A percentile compares a stretch with the other conserved stretches of the same genome.
Evolutionary conservation across 2,113 vertebrate genomes (phyloP).

Genomic region (Crotalus helleri): DNA sequence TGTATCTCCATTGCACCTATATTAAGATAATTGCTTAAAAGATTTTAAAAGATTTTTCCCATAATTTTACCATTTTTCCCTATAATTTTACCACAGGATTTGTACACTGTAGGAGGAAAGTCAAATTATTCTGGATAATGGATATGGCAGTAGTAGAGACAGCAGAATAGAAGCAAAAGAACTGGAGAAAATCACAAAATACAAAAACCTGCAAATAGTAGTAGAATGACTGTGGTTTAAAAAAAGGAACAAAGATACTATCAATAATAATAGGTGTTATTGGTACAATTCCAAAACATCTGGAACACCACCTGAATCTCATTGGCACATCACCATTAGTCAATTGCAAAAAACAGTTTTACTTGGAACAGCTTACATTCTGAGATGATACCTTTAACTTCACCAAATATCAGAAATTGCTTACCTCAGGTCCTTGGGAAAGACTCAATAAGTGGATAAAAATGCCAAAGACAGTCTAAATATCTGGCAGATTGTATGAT

Average conservation of each 20-base stretch:
- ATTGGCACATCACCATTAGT: background rate
- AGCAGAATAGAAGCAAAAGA: background rate
- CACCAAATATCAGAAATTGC: too few relatives aligned
- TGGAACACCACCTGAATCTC: background rate
- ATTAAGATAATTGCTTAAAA: conserved; percentile 64
- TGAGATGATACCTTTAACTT: background rate
- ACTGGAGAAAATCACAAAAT: background rate
- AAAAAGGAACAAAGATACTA: background rate
- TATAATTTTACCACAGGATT: conserved; percentile 64
- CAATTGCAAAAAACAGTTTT: background rate
- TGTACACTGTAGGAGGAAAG: background rate
- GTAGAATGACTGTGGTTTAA: background rate
- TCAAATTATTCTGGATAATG: background rate
- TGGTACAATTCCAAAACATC: background rate
- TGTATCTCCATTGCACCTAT: background rate
- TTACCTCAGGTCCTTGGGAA: too few relatives aligned
- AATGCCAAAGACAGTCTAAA: too few relatives aligned
- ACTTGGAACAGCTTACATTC: background rate
- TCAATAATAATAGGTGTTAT: background rate
- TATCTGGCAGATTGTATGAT: background rate
- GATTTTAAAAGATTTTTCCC: conserved; percentile 38
- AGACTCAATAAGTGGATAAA: too few relatives aligned
- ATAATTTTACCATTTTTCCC: conserved; percentile 63
- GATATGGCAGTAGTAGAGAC: background rate
- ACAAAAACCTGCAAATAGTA: background rate